Percentiles rank a stretch among this genome's conserved stretches.
Evolutionary conservation across 2,113 vertebrate genomes (phyloP).

Genomic region (Semnopithecus entellus): DNA sequence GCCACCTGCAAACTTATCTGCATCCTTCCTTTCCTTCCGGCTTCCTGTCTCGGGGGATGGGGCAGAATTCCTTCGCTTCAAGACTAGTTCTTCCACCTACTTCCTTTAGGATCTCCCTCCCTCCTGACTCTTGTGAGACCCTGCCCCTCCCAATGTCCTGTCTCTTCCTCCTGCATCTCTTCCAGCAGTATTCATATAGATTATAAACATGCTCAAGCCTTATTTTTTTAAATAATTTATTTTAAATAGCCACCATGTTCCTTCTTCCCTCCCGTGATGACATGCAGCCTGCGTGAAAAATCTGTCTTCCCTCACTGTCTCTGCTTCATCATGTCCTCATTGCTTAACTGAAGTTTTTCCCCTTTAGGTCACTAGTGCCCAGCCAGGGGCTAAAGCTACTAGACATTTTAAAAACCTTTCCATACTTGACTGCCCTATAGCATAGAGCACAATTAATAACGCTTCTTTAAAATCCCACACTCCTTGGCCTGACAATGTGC

Average conservation of each 20-base stretch:
- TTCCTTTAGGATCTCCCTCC: neutral
- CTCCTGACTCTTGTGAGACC: neutral
- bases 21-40: conserved; percentile 13
- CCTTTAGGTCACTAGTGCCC: neutral
- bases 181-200: neutral
- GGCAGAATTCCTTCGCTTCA: neutral
- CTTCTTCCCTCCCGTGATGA: neutral
- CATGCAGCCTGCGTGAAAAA: neutral
- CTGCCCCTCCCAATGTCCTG: neutral
- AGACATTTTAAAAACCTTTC: neutral
- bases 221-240: neutral
- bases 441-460: neutral
- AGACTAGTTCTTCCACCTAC: neutral
- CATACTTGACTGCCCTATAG: neutral
- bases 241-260: neutral
- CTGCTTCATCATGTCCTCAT: neutral
- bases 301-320: neutral
- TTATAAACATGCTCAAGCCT: neutral
- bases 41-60: neutral
- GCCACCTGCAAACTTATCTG: neutral
- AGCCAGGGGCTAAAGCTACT: neutral
- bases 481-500: neutral
- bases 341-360: neutral
- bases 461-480: neutral
- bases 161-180: neutral